Conservation (phyloP, 2,888 invertebrate genomes). For the Eurois occulta region DNA sequence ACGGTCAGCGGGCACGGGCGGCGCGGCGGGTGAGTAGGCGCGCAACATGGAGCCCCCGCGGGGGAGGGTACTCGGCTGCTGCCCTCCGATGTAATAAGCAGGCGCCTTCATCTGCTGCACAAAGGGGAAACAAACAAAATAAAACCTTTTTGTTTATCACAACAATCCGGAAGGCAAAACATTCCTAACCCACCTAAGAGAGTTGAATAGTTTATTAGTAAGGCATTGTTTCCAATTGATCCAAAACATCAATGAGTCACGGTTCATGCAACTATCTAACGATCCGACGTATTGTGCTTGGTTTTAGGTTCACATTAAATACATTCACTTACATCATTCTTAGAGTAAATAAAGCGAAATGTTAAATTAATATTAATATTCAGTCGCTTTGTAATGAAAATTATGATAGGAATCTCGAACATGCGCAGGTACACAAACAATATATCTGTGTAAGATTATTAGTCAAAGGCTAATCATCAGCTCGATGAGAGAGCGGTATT, state of each 20-base stretch:
- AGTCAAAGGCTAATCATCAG: conserved; percentile 44
- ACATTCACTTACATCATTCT: conserved; percentile 7
- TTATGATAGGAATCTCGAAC: conserved; percentile 36
- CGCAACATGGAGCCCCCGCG: conserved; percentile 92
- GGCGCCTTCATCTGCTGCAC: conserved; percentile 88
- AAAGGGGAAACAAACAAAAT: conserved; percentile 13
- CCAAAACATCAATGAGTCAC: conserved; percentile 28
- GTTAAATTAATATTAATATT: background rate
- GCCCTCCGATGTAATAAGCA: conserved; percentile 93
- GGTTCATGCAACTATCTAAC: conserved; percentile 5
- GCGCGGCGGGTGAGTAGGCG: conserved; percentile 92
- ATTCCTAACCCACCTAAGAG: conserved; percentile 1
- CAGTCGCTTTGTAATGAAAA: conserved; percentile 4
- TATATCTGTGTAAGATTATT: conserved; percentile 28
- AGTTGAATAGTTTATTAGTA: conserved; percentile 9
- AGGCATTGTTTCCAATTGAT: conserved; percentile 23
- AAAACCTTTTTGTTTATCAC: conserved; percentile 20
- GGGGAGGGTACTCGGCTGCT: conserved; percentile 91
- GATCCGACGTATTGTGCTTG: conserved; percentile 17
- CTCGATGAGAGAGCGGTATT: conserved; percentile 47
- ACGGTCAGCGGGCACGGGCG: conserved; percentile 91
- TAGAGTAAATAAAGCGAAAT: background rate
- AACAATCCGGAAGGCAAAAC: background rate
- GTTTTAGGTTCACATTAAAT: background rate
- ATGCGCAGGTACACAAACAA: conserved; percentile 46